Evolutionary conservation across 2,797 vertebrate species (phyloP), one percentile per base, ranked within the genome.

Genomic region (Micrastur ruficollis): DNA sequence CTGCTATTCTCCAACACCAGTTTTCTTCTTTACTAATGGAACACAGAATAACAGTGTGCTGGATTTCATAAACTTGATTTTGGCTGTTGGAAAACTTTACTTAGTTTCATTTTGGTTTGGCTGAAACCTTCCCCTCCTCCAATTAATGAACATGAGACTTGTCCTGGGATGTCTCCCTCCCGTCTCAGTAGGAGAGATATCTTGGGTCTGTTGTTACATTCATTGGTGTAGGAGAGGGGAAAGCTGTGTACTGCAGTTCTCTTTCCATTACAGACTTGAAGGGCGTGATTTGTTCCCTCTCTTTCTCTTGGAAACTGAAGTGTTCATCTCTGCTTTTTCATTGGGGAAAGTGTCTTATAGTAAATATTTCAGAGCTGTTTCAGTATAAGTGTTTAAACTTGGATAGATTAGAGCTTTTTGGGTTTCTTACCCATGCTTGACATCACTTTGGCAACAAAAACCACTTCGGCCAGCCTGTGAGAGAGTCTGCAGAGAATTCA

Each of bases 91-190:
- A 96, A 96, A 96, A 94, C 83, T 87, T 97, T 63, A 91, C 82
- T 79, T 94, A 59, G 78, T 95, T 97, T 93, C 93, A 88, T 95
- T 96, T 96, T 95, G 86, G 40, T 91, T 95, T 93, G 92, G 90
- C 93, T 89, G 79, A 65, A 88, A 49, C 31, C 31, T 92, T 83
- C 32, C 15, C 16, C 31, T 84, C 34, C 72, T 95, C 65, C 83
- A 85, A 8, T 89, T 89, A 93, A 88, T 1, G 29, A 94, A 36
- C 46, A 68, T 59, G 49, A 95, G 42, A 15, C 58, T 94, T 87
- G 49, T 95, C 71, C 83, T 81, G 75, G 62, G 93, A 86, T 91
- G 65, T 93, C 63, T 92, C 79, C 75, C 81, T 95, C 85, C 93
- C 85, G 52, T 89, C 75, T 93, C 76, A 79, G 94, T 82, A 83